Evolutionary conservation across 2,888 invertebrate genomes (phyloP).

Genomic region (Dynastes grantii): DNA sequence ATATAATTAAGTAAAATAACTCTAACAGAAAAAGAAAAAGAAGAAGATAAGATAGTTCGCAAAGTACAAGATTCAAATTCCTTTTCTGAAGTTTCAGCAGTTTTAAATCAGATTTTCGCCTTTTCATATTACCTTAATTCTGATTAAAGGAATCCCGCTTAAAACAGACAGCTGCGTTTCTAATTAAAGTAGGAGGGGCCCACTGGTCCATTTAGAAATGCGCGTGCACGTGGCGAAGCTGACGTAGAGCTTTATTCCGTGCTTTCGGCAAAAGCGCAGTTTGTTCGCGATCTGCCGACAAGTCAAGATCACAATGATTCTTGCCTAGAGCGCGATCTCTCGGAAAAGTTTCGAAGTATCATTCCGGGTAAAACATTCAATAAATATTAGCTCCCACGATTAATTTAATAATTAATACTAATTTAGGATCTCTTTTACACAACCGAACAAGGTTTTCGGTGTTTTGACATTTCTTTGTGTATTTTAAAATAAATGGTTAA

Average conservation of each 20-base stretch:
- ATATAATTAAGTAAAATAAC: too few relatives aligned
- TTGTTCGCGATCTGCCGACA: constrained; percentile 20
- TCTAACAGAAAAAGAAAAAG: too few relatives aligned
- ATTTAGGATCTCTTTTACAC: neutral
- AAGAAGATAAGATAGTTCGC: too few relatives aligned
- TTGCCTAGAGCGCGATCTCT: neutral
- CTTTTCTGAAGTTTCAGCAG: constrained; percentile 5
- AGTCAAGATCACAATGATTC: constrained; percentile 15
- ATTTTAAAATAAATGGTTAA: neutral
- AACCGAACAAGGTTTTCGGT: neutral
- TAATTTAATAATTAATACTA: neutral
- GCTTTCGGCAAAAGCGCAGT: constrained; percentile 34
- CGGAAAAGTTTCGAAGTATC: neutral
- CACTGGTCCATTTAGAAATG: constrained; percentile 10
- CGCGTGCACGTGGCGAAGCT: constrained; percentile 32
- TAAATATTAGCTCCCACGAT: constrained; percentile 3
- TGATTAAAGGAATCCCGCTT: constrained; percentile 12
- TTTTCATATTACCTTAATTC: constrained; percentile 15
- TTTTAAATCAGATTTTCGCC: constrained; percentile 21
- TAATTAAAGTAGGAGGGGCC: constrained; percentile 35
- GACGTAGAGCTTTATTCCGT: constrained; percentile 18
- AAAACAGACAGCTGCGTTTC: constrained; percentile 28
- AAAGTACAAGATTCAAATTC: constrained; percentile 3
- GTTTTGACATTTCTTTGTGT: neutral
- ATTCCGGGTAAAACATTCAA: neutral